Percentiles rank a stretch among this genome's conserved stretches.
These are phyloP conservation scores for Montifringilla adamsi DNA, from an alignment of 2,113 vertebrate species.

Conservation along the genomic window DNA sequence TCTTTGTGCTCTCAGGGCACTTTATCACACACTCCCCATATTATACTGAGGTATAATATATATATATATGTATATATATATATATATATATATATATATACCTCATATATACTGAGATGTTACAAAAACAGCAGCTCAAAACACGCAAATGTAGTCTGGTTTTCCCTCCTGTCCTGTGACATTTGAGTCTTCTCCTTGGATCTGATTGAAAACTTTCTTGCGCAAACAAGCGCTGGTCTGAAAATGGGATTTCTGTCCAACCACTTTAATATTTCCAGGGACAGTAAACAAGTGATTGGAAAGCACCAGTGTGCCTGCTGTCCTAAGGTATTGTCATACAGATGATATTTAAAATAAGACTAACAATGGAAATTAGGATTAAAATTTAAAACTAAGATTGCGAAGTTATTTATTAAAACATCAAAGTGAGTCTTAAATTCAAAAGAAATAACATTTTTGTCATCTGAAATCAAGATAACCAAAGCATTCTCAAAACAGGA, in stretches of 20 bases:
- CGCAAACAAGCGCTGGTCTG: neutral
- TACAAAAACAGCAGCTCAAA: neutral
- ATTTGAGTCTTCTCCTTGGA: neutral
- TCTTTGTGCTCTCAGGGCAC: neutral
- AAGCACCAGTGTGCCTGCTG: neutral
- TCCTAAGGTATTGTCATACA: neutral
- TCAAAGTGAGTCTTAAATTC: neutral
- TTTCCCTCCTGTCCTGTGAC: neutral
- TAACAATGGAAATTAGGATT: neutral
- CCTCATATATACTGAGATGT: rapidly evolving
- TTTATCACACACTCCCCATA: neutral
- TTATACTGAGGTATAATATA: neutral
- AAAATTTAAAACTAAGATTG: neutral
- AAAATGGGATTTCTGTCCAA: neutral
- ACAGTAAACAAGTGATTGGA: neutral
- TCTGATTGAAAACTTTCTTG: neutral
- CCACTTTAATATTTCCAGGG: neutral
- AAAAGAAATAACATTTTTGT: neutral
- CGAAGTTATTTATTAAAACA: neutral
- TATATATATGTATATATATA: too few relatives aligned
- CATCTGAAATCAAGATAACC: neutral
- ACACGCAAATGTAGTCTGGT: neutral
- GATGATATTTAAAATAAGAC: neutral
- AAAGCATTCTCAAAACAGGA: neutral
- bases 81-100: neutral